Percentiles rank a stretch among this genome's conserved stretches.
These are phyloP conservation scores for Camptogramma bilineatum DNA, from an alignment of 2,888 invertebrate genomes.

Conservation along the genomic window DNA sequence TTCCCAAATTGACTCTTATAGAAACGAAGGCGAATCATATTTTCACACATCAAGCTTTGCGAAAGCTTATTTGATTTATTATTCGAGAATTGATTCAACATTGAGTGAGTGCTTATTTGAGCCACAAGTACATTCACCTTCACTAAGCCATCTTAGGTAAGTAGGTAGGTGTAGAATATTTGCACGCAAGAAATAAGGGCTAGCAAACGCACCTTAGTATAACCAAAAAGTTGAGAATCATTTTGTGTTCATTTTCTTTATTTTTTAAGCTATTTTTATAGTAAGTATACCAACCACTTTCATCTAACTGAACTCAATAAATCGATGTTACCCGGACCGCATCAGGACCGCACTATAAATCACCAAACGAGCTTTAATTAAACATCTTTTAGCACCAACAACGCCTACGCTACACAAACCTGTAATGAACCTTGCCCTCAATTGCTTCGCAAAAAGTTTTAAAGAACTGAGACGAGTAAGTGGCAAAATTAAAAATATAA, in stretches of 20 bases:
- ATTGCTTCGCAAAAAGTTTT: conserved; percentile 30
- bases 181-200: not conserved
- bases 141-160: not conserved
- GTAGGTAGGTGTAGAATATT: not conserved
- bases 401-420: conserved; percentile 37
- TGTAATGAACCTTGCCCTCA: conserved; percentile 32
- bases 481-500: too few relatives aligned
- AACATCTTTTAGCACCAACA: conserved; percentile 39
- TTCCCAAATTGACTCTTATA: conserved; percentile 36
- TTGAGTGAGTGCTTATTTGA: conserved; percentile 19
- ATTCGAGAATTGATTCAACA: conserved; percentile 23
- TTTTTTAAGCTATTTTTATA: not conserved
- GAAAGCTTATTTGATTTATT: conserved; percentile 27
- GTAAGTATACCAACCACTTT: not conserved
- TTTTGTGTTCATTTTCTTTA: not conserved
- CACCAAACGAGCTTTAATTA: conserved; percentile 44
- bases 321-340: conserved; percentile 42
- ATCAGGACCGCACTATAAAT: conserved; percentile 42
- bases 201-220: not conserved
- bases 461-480: not conserved
- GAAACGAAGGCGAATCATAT: conserved; percentile 37
- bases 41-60: conserved; percentile 28
- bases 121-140: conserved; percentile 5
- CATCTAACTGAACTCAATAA: conserved; percentile 26
- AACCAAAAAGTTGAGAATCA: not conserved